Evolutionary conservation across 2,888 invertebrate species (phyloP), one percentile per base, ranked within the genome.

Genomic region (Mamestra brassicae): DNA sequence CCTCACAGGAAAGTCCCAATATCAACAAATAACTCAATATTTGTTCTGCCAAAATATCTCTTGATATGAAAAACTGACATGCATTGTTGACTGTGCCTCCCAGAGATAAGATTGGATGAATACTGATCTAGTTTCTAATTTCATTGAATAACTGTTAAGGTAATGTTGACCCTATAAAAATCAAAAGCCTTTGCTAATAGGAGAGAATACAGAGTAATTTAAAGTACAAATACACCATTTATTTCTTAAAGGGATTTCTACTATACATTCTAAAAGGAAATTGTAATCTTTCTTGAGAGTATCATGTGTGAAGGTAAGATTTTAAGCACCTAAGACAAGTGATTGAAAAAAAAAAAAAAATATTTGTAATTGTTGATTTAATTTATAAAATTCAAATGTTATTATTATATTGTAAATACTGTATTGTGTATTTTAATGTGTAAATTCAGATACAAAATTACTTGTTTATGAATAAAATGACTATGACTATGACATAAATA

Each of bases 21-120:
- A 69, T 52, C 54, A 75, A 66, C 67, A 69, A 74, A 65, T 52
- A 58, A 38, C n/a, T 47, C 13, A 65, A 84, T 52, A 58, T 77
- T 70, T 69, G 26, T 36, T n/a, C 26, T 36, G 17, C 8, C 50
- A 71, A 72, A 74, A 71, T 72, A 63, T 58, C 26, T 57, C 36
- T 68, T 62, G 50, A 47, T 71, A 11, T 57, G 52, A 65, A 5
- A 50, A 58, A 54, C n/a, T 64, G 50, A 15, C 15, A 11, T 45
- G 62, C n/a, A n/a, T 78, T 80, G 50, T 61, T 68, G 58, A 61
- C 5, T 38, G 13, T 42, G 4, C 1, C 2, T 36, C 17, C 26
- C 47, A 26, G 8, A 0, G 13, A 60, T 26, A 38, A 45, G 8
- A 58, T 57, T 34, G 8, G 11, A 11, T 0, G 36, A 42, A 62